These are phyloP conservation scores for Nymphalis io DNA, from an alignment of 1,140 invertebrate genomes.

Conservation along the genomic window DNA sequence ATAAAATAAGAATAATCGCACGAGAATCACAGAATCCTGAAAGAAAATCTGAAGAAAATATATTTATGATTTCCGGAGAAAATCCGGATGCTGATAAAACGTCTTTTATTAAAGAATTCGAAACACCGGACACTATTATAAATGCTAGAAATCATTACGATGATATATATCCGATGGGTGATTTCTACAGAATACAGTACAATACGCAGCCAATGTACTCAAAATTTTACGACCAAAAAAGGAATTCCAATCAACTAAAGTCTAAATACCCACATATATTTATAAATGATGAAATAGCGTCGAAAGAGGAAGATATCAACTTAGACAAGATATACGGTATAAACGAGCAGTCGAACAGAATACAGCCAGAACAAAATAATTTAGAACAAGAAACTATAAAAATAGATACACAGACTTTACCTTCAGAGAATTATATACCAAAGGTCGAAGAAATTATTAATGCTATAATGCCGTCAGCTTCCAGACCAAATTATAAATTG, in stretches of 20 bases:
- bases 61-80: constrained; percentile 42
- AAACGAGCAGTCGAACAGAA: constrained; percentile 28
- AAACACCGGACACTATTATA: constrained; percentile 39
- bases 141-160: constrained; percentile 36
- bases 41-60: constrained; percentile 59
- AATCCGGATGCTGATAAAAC: constrained; percentile 42
- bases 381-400: constrained; percentile 11
- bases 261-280: constrained; percentile 74
- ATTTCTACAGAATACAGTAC: constrained; percentile 31
- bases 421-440: constrained; percentile 26
- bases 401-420: neutral
- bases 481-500: constrained; percentile 56
- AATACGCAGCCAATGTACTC: constrained; percentile 30
- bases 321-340: constrained; percentile 22
- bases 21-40: constrained; percentile 43
- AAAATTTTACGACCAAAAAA: constrained; percentile 38
- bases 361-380: constrained; percentile 25
- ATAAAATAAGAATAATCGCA: constrained; percentile 64
- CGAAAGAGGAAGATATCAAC: constrained; percentile 46
- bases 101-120: constrained; percentile 46
- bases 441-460: constrained; percentile 52
- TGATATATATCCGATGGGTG: constrained; percentile 37
- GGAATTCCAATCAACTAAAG: constrained; percentile 51
- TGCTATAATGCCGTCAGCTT: constrained; percentile 41
- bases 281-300: constrained; percentile 48